Base-by-base conservation (phyloP, 2,797 vertebrate genomes). In the Microhierax caerulescens region DNA sequence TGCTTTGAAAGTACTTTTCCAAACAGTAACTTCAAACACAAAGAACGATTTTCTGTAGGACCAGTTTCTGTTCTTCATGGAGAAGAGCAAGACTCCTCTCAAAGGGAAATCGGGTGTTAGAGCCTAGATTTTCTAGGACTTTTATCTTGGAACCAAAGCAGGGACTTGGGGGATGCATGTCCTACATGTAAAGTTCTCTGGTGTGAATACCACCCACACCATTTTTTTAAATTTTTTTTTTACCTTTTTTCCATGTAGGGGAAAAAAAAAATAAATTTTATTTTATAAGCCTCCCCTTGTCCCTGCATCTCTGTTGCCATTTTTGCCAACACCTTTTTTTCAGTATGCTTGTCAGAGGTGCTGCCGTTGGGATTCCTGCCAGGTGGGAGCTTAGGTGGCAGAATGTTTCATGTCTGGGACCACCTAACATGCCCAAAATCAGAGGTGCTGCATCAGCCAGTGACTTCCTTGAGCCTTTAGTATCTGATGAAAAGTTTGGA, bases 301-400 rank as follows among this genome's bases (percentile, higher is more conserved):
- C 20, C 63, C 0, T 2, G 14, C 13, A 14, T 8, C 24, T 82
- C 27, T 78, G 53, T 25, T 5, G 4, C 51, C 1, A 0, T 59
- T 82, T 59, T 82, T 90, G 34, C 54, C 68, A 79, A 6, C 30
- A 64, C 51, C 14, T 5, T 1, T 36, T 79, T 85, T 85, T 76
- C 63, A 45, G 17, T 15, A 7, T 10, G 10, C 9, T 76, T 75
- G 20, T 74, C n/a, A 4, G 3, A 61, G 16, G 10, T 50, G 32
- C 45, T 24, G 11, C 48, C 27, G 15, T 18, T 65, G 32, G 19
- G 36, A 67, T 70, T 81, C 7, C 53, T 63, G 48, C 7, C 4
- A 70, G 25, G 21, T 3, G 2, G 51, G 43, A 91, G 10, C 3
- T 45, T 43, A 1, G 1, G 34, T 47, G 24, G 25, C 53, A 78